phyloP scores from a whole-genome alignment of 2,113 vertebrate genomes.

The Octodon degus region DNA sequence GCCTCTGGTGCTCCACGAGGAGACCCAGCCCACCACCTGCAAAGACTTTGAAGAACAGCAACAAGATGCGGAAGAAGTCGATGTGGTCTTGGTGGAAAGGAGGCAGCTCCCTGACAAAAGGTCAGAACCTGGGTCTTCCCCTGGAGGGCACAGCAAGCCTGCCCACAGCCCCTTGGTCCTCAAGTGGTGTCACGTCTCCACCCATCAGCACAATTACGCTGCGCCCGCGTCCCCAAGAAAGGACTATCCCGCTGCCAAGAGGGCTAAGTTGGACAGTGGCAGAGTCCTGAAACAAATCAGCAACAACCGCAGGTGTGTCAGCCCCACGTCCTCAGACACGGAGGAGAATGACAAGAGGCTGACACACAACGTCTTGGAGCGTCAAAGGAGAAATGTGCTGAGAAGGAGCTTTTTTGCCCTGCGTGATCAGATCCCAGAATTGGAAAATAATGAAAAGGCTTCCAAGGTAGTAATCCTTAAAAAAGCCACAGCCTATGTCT shows the following conservation, averaged over 20 bases:
- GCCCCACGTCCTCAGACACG: slow-evolving; percentile 94
- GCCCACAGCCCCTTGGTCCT: slow-evolving; percentile 95
- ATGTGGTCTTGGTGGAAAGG: slow-evolving; percentile 96
- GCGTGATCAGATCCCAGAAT: slow-evolving; percentile 96
- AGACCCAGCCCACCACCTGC: slow-evolving; percentile 94
- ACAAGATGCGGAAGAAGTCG: slow-evolving; percentile 95
- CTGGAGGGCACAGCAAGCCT: slow-evolving; percentile 86
- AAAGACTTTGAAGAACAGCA: slow-evolving; percentile 96
- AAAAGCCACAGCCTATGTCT: slow-evolving; percentile 95
- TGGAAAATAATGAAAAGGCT: slow-evolving; percentile 98
- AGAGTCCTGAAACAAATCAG: slow-evolving; percentile 96
- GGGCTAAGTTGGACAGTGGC: slow-evolving; percentile 93
- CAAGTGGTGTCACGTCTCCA: slow-evolving; percentile 97
- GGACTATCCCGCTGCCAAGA: slow-evolving; percentile 93
- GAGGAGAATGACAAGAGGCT: slow-evolving; percentile 98
- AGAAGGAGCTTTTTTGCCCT: slow-evolving; percentile 98
- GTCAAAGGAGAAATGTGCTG: slow-evolving; percentile 97
- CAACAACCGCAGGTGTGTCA: slow-evolving; percentile 95
- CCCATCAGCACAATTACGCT: slow-evolving; percentile 98
- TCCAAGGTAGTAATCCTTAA: slow-evolving; percentile 99
- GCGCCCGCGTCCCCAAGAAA: slow-evolving; percentile 94
- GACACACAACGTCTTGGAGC: slow-evolving; percentile 98
- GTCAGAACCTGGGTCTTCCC: slow-evolving; percentile 87
- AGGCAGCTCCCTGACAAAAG: slow-evolving; percentile 89
- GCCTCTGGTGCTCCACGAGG: slow-evolving; percentile 83